Evolutionary conservation across 2,888 invertebrate species (phyloP), one percentile per base, ranked within the genome.

Genomic region (Phengaris arion): DNA sequence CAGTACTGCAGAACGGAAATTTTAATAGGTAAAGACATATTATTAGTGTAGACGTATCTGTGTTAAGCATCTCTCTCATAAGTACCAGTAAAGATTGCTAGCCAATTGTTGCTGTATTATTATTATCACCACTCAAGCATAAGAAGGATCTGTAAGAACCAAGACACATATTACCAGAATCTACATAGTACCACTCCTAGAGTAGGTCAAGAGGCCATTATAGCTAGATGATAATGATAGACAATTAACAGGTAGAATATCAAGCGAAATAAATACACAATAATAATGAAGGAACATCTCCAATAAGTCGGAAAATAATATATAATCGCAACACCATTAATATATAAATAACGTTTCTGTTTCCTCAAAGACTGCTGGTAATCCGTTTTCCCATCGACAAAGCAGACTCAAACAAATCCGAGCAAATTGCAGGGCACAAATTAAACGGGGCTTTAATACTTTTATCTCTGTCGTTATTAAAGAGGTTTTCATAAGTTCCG

Each of bases 341-440:
- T 75, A 75, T 69, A 75, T 75, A 70, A 45, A 52, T 45, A 74
- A 69, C 55, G 46, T 48, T 22, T 55, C 48, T 35, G 35, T 35
- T 12, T 69, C 76, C 74, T 77, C 79, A 79, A 78, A 79, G 78
- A 74, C 84, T 3, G 48, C 48, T 83, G 57, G 72, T 89, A 89
- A 91, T 90, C 88, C 86, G 82, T 86, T 90, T 89, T 87, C 85
- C 85, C 85, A 86, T 86, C 85, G 88, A 87, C 87, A 87, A 86
- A 87, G 88, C 85, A 89, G 87, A 85, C 85, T 83, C 83, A 87
- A 87, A 87, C 86, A 89, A 89, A 89, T 88, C 86, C 85, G 82
- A 79, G 82, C 81, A 87, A 86, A 90, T 88, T 89, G 87, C 83
- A 84, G 84, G 86, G 85, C 83, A 83, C 85, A 88, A 89, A 89